Base-by-base conservation (phyloP, 1,140 invertebrate genomes). In the Cotesia vestalis region DNA sequence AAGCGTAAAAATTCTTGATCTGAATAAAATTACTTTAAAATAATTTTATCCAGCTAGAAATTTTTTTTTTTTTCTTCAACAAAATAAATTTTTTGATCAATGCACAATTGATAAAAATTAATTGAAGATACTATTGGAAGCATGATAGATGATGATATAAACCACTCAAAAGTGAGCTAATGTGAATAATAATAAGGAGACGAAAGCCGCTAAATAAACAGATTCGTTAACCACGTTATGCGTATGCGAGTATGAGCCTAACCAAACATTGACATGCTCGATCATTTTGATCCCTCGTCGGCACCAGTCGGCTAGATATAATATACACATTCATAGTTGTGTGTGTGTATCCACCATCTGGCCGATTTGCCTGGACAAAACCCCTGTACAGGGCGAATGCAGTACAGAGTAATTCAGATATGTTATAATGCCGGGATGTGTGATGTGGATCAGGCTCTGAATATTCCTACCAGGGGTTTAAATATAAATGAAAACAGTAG, bases 181-280 rank as follows among this genome's bases (percentile, higher is more conserved):
- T 46, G 40, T 46, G 40, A 46, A 46, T 46, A 46, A 46, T 46
- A 46, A 46, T 46, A 46, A 46, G 73, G 64, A 76, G 79, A 78
- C 74, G 75, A 72, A 78, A 77, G 69, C 77, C 78, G 76, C 78
- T 82, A 78, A 82, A 80, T 78, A 81, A 84, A 84, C 79, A 78
- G 77, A 81, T 82, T 80, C 79, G 77, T 82, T 81, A 83, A 85
- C 83, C 82, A 76, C 79, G 77, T 80, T 81, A 79, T 66, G 74
- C 74, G 77, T 76, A 77, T 77, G 64, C 76, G 75, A 76, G 76
- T 79, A 80, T 77, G 83, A 83, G 78, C 82, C 78, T 80, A 78
- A 79, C 72, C 83, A 87, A 87, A 87, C 84, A 87, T 86, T 87
- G 86, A 85, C 84, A 84, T 86, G 83, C 85, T 84, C 83, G 85